These are phyloP conservation scores for Pontoporia blainvillei DNA, from an alignment of 2,113 vertebrate genomes.

Conservation along the genomic window DNA sequence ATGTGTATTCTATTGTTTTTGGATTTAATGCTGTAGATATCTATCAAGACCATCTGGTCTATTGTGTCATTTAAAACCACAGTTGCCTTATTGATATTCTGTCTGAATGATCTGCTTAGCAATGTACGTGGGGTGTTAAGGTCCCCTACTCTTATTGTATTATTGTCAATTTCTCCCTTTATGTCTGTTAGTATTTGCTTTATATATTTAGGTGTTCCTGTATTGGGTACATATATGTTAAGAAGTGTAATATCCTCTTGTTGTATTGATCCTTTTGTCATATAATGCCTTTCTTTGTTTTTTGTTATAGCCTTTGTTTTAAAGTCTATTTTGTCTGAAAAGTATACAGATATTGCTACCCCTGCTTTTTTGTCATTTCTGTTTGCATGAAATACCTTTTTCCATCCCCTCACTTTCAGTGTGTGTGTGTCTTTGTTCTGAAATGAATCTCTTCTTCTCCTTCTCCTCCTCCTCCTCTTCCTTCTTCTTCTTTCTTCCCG, in stretches of 20 bases:
- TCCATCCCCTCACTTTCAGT: background rate
- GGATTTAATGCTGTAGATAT: background rate
- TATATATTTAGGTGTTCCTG: background rate
- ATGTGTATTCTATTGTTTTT: background rate
- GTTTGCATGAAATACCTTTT: background rate
- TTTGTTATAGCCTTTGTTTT: background rate
- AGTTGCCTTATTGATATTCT: background rate
- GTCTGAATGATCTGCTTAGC: background rate
- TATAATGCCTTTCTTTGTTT: background rate
- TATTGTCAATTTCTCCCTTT: background rate
- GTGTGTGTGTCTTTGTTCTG: background rate
- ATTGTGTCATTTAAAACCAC: background rate
- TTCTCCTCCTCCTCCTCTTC: background rate
- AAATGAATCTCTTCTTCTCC: background rate
- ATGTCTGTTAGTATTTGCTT: background rate
- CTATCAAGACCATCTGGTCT: background rate
- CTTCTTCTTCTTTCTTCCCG: background rate
- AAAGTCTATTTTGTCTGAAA: background rate
- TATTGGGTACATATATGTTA: background rate
- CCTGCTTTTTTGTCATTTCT: too few species aligned
- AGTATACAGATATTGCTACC: background rate
- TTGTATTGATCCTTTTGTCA: background rate
- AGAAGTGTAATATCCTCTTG: background rate
- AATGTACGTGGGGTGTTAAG: background rate
- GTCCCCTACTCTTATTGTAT: background rate